phyloP scores from a whole-genome alignment of 2,797 vertebrate genomes.

The Heliangelus exortis region DNA sequence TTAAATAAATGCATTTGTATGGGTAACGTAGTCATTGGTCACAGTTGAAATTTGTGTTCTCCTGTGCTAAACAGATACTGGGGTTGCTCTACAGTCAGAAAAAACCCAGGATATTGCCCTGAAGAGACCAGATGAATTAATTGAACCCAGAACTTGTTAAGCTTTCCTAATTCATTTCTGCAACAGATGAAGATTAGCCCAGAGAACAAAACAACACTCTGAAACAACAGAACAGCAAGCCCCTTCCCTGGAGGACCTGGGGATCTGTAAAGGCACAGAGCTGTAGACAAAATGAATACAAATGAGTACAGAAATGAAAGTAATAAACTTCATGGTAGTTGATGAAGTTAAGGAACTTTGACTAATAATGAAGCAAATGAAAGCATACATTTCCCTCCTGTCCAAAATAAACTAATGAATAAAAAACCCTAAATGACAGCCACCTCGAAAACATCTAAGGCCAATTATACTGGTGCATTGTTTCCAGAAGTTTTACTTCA shows the following conservation, averaged over 20 bases:
- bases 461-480: slow-evolving; percentile 31
- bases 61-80: background rate
- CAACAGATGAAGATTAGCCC: background rate
- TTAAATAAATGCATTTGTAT: background rate
- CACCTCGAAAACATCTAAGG: slow-evolving; percentile 48
- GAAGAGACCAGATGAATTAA: background rate
- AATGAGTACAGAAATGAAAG: background rate
- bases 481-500: slow-evolving; percentile 44
- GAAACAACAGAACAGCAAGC: background rate
- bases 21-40: background rate
- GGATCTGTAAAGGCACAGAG: background rate
- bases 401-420: background rate
- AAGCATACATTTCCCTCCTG: background rate
- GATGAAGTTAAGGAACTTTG: background rate
- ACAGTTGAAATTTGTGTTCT: background rate
- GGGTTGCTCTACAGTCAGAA: background rate
- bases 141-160: background rate
- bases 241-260: background rate
- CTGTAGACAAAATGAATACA: background rate
- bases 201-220: background rate
- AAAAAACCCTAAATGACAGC: slow-evolving; percentile 25
- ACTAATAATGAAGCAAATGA: slow-evolving; percentile 12
- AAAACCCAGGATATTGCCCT: background rate
- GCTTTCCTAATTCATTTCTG: background rate
- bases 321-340: background rate